Evolutionary conservation across 1,140 invertebrate genomes (phyloP).

Genomic region (Drosophila nigrodunni): DNA sequence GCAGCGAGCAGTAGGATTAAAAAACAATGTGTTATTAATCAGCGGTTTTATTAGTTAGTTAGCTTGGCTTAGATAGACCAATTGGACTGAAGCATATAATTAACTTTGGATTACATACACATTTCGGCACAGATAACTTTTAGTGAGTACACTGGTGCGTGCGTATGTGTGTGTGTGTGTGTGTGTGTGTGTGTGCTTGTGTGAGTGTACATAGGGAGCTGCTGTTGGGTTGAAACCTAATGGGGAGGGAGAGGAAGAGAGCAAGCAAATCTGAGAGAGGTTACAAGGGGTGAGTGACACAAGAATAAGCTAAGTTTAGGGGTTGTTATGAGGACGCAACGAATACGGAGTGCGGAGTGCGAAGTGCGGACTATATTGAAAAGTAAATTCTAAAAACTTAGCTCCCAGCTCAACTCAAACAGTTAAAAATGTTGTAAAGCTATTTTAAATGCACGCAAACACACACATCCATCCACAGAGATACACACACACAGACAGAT

Average conservation of each 20-base stretch:
- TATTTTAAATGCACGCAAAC: neutral
- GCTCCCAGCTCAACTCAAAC: neutral
- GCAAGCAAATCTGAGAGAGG: constrained; percentile 14
- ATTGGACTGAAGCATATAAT: neutral
- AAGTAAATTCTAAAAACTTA: neutral
- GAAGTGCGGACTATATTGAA: constrained; percentile 2
- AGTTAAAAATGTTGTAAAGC: neutral
- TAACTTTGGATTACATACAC: constrained; percentile 10
- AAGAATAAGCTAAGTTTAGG: constrained; percentile 51
- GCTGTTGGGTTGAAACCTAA: no score
- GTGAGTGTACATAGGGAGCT: neutral
- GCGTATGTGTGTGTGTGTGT: constrained; percentile 2
- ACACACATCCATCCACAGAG: neutral
- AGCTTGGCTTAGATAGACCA: neutral
- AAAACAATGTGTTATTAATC: neutral
- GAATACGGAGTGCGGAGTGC: constrained; percentile 33
- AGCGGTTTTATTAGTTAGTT: neutral
- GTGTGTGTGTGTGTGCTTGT: neutral
- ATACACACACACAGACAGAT: neutral
- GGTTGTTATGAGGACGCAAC: constrained; percentile 50
- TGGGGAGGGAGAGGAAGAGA: neutral
- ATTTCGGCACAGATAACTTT: constrained; percentile 10
- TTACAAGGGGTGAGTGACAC: constrained; percentile 67
- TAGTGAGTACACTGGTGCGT: neutral
- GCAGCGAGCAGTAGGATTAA: neutral